Conservation (phyloP, 2,797 vertebrate genomes). For the Nannoperca obscura region DNA sequence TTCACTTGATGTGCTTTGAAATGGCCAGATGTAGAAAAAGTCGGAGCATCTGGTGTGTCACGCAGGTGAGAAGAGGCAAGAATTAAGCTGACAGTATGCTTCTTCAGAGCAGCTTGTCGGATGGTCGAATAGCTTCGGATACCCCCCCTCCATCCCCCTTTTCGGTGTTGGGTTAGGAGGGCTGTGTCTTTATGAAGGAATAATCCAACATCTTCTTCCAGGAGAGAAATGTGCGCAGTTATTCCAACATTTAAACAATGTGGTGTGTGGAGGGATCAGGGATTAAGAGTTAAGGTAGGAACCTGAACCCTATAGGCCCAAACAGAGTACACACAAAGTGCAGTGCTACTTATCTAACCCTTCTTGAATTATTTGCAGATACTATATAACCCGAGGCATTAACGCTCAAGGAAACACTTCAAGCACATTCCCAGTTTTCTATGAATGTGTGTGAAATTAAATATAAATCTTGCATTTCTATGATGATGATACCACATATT, state of each 20-base stretch:
- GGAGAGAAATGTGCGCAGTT: background rate
- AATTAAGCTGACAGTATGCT: background rate
- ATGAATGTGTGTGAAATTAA: no score
- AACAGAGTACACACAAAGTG: no score
- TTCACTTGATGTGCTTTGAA: slow-evolving; percentile 15
- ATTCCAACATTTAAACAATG: background rate
- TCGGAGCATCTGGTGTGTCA: slow-evolving; percentile 25
- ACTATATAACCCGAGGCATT: background rate
- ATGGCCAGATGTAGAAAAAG: slow-evolving; percentile 21
- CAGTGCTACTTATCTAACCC: background rate
- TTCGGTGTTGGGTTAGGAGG: background rate
- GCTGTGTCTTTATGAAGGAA: background rate
- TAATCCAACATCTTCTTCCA: background rate
- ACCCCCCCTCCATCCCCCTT: background rate
- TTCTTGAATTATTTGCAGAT: background rate
- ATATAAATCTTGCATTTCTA: background rate
- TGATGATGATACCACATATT: background rate
- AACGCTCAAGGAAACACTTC: background rate
- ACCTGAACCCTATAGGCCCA: background rate
- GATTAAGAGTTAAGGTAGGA: background rate
- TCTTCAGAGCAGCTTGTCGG: background rate
- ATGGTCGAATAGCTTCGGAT: background rate
- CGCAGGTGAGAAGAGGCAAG: background rate
- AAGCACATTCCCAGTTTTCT: background rate
- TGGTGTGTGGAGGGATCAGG: background rate